Percentiles rank a stretch among this genome's conserved stretches.
phyloP scores from a whole-genome alignment of 53 echinoderm and acorn worm species.

The Holothuria scabra region DNA sequence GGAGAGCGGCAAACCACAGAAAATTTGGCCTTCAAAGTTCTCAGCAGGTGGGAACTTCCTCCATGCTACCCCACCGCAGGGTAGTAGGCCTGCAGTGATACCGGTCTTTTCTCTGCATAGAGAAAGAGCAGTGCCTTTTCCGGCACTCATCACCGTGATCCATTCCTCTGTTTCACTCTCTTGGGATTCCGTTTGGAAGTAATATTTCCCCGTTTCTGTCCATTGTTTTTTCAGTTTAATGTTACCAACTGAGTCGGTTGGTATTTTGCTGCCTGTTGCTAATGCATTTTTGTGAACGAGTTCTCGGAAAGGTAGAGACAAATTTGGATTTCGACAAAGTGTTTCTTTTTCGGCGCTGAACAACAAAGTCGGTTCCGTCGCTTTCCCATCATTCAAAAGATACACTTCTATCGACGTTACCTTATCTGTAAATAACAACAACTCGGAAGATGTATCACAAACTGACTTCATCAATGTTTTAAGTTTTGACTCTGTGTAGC shows the following conservation, averaged over 20 bases:
- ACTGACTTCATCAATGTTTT: constrained; percentile 52
- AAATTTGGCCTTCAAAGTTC: constrained; percentile 7
- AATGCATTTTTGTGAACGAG: too few species aligned
- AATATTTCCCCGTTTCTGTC: constrained; percentile 1
- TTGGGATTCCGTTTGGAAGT: not conserved
- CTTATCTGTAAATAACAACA: constrained; percentile 87
- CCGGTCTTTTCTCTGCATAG: not conserved
- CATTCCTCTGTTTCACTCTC: not conserved
- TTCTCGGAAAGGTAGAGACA: too few species aligned
- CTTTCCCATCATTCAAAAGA: not conserved
- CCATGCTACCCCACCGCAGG: constrained; percentile 44
- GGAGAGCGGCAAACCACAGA: constrained; percentile 54
- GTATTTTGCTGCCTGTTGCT: too few species aligned
- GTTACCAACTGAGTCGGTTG: too few species aligned
- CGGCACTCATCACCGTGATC: constrained; percentile 9
- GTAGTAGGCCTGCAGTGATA: constrained; percentile 6
- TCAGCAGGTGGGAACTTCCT: not conserved
- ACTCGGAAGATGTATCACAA: constrained; percentile 59
- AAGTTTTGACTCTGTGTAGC: constrained; percentile 60
- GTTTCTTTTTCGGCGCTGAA: not conserved
- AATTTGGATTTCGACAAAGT: not conserved
- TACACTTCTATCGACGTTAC: constrained; percentile 58
- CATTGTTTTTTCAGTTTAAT: too few species aligned
- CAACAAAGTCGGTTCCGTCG: not conserved
- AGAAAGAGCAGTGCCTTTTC: not conserved